These are phyloP conservation scores for Trichoplusia ni DNA, from an alignment of 1,140 invertebrate genomes.

Conservation along the genomic window DNA sequence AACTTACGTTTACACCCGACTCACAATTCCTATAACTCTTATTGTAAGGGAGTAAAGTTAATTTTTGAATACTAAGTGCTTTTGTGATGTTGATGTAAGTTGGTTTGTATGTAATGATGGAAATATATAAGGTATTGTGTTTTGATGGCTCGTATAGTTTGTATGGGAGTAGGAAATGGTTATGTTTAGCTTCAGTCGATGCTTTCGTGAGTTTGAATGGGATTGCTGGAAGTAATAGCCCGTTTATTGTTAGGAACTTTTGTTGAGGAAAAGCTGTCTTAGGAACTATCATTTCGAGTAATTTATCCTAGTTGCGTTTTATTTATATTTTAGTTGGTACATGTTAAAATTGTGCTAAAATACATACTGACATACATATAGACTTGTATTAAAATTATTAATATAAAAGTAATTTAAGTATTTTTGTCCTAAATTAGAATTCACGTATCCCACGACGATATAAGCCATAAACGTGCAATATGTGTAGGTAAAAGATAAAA, in stretches of 20 bases:
- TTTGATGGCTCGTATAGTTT: slow-evolving; percentile 74
- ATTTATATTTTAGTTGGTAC: no score
- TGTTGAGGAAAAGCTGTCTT: not conserved
- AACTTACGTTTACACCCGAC: slow-evolving; percentile 35
- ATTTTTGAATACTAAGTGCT: slow-evolving; percentile 15
- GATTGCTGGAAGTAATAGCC: slow-evolving; percentile 53
- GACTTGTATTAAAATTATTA: no score
- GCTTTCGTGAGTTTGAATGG: slow-evolving; percentile 57
- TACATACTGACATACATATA: no score
- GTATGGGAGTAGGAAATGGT: slow-evolving; percentile 75
- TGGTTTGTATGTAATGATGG: slow-evolving; percentile 59
- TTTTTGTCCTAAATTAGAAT: no score
- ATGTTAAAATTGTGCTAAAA: no score
- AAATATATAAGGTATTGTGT: slow-evolving; percentile 79
- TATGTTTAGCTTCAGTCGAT: slow-evolving; percentile 64
- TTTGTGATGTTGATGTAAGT: slow-evolving; percentile 16
- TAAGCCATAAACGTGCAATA: no score
- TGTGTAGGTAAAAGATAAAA: no score
- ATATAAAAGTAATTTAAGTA: no score
- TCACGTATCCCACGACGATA: no score
- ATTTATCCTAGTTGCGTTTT: not conserved
- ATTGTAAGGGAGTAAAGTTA: slow-evolving; percentile 25
- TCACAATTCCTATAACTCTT: slow-evolving; percentile 18
- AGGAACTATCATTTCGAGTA: not conserved
- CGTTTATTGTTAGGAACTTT: slow-evolving; percentile 33